phyloP scores from a whole-genome alignment of 2,888 invertebrate species.

The Orchesellides sinensis region DNA sequence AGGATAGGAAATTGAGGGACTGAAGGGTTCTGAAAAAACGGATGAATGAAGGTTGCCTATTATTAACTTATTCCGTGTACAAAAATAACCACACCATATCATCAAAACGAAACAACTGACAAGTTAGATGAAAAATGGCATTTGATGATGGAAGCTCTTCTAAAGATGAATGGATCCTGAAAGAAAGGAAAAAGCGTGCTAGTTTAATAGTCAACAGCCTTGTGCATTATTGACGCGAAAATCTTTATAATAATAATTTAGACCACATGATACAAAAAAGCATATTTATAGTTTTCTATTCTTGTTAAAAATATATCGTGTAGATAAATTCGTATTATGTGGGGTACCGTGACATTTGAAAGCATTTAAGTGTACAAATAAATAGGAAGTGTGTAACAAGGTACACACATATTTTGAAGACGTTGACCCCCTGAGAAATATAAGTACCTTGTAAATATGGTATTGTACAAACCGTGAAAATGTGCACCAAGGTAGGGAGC shows the following conservation, averaged over 20 bases:
- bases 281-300: conserved; percentile 11
- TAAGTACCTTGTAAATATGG: too few species aligned
- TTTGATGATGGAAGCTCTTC: too few species aligned
- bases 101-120: too few species aligned
- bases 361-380: background rate
- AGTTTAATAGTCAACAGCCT: too few species aligned
- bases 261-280: background rate
- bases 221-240: background rate
- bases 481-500: too few species aligned
- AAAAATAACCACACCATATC: too few species aligned
- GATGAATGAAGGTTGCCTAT: too few species aligned
- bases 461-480: too few species aligned
- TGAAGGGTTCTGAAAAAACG: background rate
- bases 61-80: conserved; percentile 1
- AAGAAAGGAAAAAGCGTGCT: too few species aligned
- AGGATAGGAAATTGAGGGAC: background rate
- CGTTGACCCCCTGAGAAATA: too few species aligned
- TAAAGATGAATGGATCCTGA: too few species aligned
- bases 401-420: background rate
- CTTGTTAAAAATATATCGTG: background rate
- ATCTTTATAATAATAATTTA: background rate
- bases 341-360: conserved; percentile 43
- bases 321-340: conserved; percentile 11
- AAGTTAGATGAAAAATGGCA: too few species aligned
- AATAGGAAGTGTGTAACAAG: background rate